These are phyloP conservation scores for Poeciliopsis paucimaculata DNA, from an alignment of 2,797 vertebrate species.

Conservation along the genomic window DNA sequence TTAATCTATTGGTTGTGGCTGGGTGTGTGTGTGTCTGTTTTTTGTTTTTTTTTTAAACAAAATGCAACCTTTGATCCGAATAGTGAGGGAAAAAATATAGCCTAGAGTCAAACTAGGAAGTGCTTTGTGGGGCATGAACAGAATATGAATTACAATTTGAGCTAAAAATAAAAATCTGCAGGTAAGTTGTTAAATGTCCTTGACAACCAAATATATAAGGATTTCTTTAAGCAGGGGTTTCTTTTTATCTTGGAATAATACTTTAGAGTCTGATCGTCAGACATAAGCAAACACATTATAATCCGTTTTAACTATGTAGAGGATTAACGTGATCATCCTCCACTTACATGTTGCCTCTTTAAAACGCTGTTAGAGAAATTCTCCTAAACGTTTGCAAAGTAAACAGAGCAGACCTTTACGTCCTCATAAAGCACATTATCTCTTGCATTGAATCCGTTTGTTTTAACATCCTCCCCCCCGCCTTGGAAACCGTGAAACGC, in stretches of 20 bases:
- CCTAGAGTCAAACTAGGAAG: not conserved
- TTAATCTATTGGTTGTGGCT: not conserved
- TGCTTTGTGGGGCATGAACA: not conserved
- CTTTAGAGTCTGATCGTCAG: not conserved
- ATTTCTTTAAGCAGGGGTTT: not conserved
- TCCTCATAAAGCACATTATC: constrained; percentile 42
- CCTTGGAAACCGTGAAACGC: constrained; percentile 28
- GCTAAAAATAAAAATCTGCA: not conserved
- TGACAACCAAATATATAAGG: not conserved
- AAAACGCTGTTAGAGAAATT: constrained; percentile 9
- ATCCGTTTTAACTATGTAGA: not conserved
- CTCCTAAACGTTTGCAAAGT: constrained; percentile 12
- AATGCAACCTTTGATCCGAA: not conserved
- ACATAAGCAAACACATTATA: not conserved
- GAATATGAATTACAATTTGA: not conserved
- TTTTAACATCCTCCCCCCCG: constrained; percentile 32
- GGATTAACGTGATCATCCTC: not conserved
- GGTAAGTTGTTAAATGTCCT: not conserved
- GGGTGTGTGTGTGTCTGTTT: too few species aligned
- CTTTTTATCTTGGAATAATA: not conserved
- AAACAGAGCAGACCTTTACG: constrained; percentile 29
- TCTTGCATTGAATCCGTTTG: constrained; percentile 42
- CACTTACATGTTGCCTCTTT: not conserved
- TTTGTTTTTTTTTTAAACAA: not conserved
- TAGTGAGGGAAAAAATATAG: not conserved